These are phyloP conservation scores for Sterrhoptilus dennistouni DNA, from an alignment of 2,113 vertebrate species.

Conservation along the genomic window DNA sequence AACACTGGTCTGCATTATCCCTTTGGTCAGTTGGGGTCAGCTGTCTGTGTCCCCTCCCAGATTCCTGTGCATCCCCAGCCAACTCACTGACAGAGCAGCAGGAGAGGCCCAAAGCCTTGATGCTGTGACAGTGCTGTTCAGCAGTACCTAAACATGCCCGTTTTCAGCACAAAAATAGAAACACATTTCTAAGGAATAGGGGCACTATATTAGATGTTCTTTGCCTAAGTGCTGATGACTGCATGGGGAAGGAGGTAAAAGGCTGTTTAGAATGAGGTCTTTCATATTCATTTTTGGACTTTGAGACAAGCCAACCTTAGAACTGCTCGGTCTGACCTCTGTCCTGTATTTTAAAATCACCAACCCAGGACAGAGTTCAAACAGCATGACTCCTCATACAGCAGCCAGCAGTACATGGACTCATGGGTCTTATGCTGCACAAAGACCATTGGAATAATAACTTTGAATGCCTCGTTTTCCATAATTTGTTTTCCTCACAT, in stretches of 20 bases:
- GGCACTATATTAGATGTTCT: background rate
- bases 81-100: background rate
- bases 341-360: background rate
- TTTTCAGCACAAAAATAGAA: background rate
- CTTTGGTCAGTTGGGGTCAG: background rate
- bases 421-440: background rate
- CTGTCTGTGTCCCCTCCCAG: background rate
- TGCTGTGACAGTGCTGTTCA: background rate
- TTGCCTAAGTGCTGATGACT: background rate
- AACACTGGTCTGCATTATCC: rapidly evolving
- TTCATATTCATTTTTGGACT: background rate
- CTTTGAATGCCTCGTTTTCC: background rate
- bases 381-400: background rate
- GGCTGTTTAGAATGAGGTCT: background rate
- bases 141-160: background rate
- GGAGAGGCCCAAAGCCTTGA: background rate
- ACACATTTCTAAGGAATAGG: background rate
- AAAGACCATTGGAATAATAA: background rate
- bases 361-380: background rate
- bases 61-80: background rate
- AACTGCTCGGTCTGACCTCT: background rate
- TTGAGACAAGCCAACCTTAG: background rate
- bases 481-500: background rate
- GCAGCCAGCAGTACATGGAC: background rate
- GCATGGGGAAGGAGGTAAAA: background rate